phyloP scores from a whole-genome alignment of 2,797 vertebrate species.

The Coreius guichenoti region DNA sequence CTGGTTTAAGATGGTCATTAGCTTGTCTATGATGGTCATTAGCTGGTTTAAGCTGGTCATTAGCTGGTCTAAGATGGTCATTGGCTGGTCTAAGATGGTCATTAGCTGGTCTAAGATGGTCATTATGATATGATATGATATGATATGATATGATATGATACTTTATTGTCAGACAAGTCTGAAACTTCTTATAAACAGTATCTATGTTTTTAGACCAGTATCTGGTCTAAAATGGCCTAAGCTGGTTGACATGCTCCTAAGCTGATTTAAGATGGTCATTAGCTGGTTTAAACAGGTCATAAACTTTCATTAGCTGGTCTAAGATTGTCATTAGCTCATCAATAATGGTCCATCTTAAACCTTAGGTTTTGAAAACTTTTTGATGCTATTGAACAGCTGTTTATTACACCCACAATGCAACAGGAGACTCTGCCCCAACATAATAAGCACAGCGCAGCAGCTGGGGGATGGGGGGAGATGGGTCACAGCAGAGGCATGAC shows the following conservation, averaged over 20 bases:
- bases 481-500: slow-evolving; percentile 23
- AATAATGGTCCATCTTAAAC: neutral
- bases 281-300: neutral
- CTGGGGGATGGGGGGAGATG: neutral
- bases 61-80: too few relatives aligned
- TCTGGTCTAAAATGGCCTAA: too few relatives aligned
- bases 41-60: too few relatives aligned
- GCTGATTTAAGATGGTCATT: neutral
- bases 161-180: too few relatives aligned
- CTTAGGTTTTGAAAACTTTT: neutral
- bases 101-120: too few relatives aligned
- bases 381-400: slow-evolving; percentile 1
- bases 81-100: too few relatives aligned
- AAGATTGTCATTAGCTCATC: neutral
- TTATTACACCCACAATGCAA: slow-evolving; percentile 50
- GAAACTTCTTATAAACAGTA: too few relatives aligned
- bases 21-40: too few relatives aligned
- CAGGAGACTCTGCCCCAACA: slow-evolving; percentile 51
- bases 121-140: too few relatives aligned
- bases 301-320: neutral
- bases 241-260: neutral
- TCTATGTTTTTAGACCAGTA: too few relatives aligned
- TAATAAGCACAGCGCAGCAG: slow-evolving; percentile 57
- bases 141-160: too few relatives aligned
- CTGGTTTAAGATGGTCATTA: too few relatives aligned